These are phyloP conservation scores for Lepus americanus DNA, from an alignment of 2,113 vertebrate genomes.

Conservation along the genomic window DNA sequence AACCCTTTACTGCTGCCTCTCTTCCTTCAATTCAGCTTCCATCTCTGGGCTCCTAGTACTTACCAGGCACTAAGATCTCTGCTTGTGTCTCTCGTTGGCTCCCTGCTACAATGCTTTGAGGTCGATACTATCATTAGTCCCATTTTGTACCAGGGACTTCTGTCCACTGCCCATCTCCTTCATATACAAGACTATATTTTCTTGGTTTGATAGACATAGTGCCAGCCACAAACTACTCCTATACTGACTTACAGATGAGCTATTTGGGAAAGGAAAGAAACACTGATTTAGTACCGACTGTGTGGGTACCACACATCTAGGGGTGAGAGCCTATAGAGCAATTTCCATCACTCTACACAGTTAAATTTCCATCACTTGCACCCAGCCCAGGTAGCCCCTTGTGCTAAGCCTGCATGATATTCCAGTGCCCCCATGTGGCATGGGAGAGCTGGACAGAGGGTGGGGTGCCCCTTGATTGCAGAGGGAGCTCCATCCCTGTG, in stretches of 20 bases:
- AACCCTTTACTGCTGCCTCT: background rate
- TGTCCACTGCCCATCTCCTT: background rate
- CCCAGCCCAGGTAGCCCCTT: background rate
- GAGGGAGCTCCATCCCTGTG: background rate
- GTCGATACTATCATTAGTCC: background rate
- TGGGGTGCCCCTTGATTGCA: rapidly evolving
- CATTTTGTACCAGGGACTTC: background rate
- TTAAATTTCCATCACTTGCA: too few species aligned
- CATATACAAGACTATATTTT: background rate
- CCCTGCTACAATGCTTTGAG: too few species aligned
- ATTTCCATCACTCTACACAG: background rate
- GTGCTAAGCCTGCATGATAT: background rate
- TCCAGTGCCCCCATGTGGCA: background rate
- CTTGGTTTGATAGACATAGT: background rate
- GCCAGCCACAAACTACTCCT: background rate
- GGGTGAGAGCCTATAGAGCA: background rate
- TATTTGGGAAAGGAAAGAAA: background rate
- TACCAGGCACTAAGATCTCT: background rate
- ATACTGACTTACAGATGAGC: background rate
- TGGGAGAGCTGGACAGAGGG: background rate
- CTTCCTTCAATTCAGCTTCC: background rate
- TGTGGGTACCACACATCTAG: background rate
- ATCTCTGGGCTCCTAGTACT: background rate
- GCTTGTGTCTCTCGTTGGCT: background rate
- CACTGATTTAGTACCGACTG: background rate